Conservation (phyloP, 2,888 invertebrate genomes). For the Stomorhina lunata region DNA sequence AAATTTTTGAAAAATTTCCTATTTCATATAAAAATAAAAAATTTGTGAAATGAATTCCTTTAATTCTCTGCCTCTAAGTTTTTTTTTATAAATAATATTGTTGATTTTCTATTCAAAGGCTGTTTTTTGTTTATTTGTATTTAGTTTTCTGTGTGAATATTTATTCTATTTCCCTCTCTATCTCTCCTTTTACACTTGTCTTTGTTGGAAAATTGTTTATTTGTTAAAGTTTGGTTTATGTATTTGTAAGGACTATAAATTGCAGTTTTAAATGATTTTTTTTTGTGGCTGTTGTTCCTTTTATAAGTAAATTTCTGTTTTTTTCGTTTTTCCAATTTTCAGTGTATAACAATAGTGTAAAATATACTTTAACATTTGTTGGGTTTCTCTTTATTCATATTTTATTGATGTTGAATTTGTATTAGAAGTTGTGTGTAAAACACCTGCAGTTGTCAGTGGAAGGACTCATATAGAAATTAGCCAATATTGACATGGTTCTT, state of each 20-base stretch:
- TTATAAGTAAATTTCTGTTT: constrained; percentile 15
- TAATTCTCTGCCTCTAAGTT: not conserved
- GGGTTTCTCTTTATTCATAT: constrained; percentile 33
- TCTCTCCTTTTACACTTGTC: constrained; percentile 14
- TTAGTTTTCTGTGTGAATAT: not conserved
- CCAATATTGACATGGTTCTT: too few species aligned
- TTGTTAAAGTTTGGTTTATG: constrained; percentile 22
- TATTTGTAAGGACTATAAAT: constrained; percentile 50
- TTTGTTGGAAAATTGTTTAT: constrained; percentile 36
- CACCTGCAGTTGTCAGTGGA: too few species aligned
- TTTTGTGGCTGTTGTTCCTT: constrained; percentile 11
- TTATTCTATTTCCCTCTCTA: constrained; percentile 5
- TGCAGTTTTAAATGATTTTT: constrained; percentile 39
- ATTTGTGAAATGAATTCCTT: constrained; percentile 10
- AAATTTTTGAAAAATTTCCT: not conserved
- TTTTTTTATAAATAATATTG: constrained; percentile 41
- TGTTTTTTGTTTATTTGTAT: constrained; percentile 2
- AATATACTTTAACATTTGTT: constrained; percentile 48
- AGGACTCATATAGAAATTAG: too few species aligned
- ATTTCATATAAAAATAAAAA: not conserved
- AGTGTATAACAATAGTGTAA: constrained; percentile 38
- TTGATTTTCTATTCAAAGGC: constrained; percentile 45
- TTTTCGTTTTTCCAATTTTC: constrained; percentile 28
- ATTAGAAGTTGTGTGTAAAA: too few species aligned
- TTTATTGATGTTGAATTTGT: constrained; percentile 53